phyloP scores from a whole-genome alignment of 2,797 vertebrate species.

The Characodon lateralis region DNA sequence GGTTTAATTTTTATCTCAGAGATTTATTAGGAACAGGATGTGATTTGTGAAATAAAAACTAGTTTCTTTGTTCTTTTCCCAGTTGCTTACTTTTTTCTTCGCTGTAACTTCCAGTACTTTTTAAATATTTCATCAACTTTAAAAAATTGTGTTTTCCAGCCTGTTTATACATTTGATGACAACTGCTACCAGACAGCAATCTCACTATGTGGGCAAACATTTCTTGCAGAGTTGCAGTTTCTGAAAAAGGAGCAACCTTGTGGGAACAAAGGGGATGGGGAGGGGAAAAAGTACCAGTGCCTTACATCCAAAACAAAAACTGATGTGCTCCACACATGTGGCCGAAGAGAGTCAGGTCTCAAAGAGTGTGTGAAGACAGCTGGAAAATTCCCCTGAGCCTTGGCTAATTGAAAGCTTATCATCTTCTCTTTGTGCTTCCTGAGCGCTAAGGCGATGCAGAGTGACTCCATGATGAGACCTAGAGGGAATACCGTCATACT shows the following conservation, averaged over 20 bases:
- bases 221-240: constrained; percentile 53
- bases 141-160: constrained; percentile 46
- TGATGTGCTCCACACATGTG: constrained; percentile 76
- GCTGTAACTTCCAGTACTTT: constrained; percentile 27
- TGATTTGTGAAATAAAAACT: constrained; percentile 29
- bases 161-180: constrained; percentile 55
- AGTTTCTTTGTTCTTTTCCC: constrained; percentile 18
- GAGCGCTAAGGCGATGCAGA: constrained; percentile 43
- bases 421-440: constrained; percentile 77
- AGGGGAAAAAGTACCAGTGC: constrained; percentile 44
- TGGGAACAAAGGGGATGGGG: constrained; percentile 29
- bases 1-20: constrained; percentile 40
- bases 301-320: constrained; percentile 61
- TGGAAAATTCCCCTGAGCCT: constrained; percentile 78
- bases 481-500: constrained; percentile 59
- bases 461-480: constrained; percentile 60
- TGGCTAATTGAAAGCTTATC: constrained; percentile 82
- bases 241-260: constrained; percentile 45
- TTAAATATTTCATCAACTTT: constrained; percentile 49
- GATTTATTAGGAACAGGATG: constrained; percentile 11
- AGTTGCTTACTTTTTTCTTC: constrained; percentile 41
- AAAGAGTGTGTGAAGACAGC: constrained; percentile 76
- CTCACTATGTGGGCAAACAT: constrained; percentile 25
- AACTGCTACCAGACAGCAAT: constrained; percentile 64
- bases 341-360: constrained; percentile 54